These are phyloP conservation scores for Saccostrea cuccullata DNA, from an alignment of 1,140 invertebrate genomes.

Conservation along the genomic window DNA sequence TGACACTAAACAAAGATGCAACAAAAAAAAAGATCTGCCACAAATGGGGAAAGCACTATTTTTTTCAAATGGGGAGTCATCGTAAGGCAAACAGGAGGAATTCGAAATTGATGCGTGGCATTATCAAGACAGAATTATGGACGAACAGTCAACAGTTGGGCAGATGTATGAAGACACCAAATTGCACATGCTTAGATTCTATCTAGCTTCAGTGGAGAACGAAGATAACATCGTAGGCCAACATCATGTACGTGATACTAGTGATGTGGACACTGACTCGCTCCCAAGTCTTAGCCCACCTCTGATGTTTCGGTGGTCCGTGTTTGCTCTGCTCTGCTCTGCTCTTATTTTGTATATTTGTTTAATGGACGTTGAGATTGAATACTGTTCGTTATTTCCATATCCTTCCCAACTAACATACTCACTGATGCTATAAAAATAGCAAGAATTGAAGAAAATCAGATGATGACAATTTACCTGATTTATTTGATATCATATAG, in stretches of 20 bases:
- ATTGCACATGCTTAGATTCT: slow-evolving; percentile 44
- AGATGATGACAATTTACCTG: neutral
- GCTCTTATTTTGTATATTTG: no score
- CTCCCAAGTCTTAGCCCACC: neutral
- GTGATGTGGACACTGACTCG: neutral
- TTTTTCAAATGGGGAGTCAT: slow-evolving; percentile 43
- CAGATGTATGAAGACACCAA: slow-evolving; percentile 48
- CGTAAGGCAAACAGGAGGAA: no score
- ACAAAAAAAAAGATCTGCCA: slow-evolving; percentile 41
- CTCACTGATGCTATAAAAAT: neutral
- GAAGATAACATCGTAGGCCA: neutral
- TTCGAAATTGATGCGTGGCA: slow-evolving; percentile 1
- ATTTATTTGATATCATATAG: neutral
- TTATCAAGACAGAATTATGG: slow-evolving; percentile 37
- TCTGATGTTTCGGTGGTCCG: no score
- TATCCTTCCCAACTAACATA: no score
- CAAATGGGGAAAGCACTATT: slow-evolving; percentile 38
- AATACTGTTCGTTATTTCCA: no score
- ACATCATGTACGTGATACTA: no score
- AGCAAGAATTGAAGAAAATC: neutral
- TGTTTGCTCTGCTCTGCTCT: no score
- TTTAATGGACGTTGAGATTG: no score
- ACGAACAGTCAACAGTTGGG: slow-evolving; percentile 26
- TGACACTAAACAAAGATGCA: slow-evolving; percentile 40
- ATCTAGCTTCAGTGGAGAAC: slow-evolving; percentile 37